These are phyloP conservation scores for Gopherus evgoodei DNA, from an alignment of 2,113 vertebrate genomes.

Conservation along the genomic window DNA sequence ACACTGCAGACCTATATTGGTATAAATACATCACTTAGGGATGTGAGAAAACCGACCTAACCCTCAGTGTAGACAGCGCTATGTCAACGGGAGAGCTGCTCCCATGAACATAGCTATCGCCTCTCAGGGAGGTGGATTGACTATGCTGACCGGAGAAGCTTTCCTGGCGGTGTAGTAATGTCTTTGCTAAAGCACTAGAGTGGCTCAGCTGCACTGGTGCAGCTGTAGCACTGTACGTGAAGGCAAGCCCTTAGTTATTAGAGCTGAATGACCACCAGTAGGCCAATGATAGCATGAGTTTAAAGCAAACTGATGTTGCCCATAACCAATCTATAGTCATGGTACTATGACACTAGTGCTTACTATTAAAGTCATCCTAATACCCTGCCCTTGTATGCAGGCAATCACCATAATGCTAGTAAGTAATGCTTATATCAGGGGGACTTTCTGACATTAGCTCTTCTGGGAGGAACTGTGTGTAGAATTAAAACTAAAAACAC, in stretches of 20 bases:
- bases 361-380: not conserved
- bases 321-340: not conserved
- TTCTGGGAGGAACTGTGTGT: not conserved
- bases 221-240: not conserved
- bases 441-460: not conserved
- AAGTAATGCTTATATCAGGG: not conserved
- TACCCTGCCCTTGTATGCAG: not conserved
- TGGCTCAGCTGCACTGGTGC: no score
- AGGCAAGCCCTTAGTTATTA: not conserved
- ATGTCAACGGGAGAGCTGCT: not conserved
- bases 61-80: not conserved
- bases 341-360: not conserved
- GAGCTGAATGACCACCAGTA: not conserved
- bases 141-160: not conserved
- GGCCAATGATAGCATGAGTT: not conserved
- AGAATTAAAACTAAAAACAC: not conserved
- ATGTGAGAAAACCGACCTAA: not conserved
- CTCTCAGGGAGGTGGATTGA: not conserved
- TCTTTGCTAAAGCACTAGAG: not conserved
- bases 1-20: not conserved
- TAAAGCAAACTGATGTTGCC: not conserved
- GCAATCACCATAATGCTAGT: not conserved
- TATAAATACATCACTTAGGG: not conserved
- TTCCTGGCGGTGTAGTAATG: accelerated
- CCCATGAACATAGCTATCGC: not conserved